Conservation (phyloP, 2,888 invertebrate genomes). For the Deilephila elpenor region DNA sequence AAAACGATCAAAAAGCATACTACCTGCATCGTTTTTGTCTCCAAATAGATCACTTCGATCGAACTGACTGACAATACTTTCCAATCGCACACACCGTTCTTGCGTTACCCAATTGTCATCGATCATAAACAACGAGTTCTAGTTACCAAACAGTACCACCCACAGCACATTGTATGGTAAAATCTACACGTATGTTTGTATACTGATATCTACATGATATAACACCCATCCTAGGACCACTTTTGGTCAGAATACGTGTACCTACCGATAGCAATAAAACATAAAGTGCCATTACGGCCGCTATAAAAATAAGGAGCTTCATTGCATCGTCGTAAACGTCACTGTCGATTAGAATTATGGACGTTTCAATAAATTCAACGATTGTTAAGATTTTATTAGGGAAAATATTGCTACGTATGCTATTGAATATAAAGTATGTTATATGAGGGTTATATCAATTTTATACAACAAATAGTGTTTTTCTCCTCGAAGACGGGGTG, state of each 20-base stretch:
- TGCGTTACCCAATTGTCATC: conserved; percentile 26
- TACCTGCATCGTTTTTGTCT: no score
- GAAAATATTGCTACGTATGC: neutral
- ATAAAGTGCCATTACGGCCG: conserved; percentile 16
- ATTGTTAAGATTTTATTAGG: conserved; percentile 1
- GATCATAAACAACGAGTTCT: conserved; percentile 39
- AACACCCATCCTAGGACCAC: conserved; percentile 60
- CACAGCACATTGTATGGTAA: conserved; percentile 77
- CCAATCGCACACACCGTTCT: conserved; percentile 7
- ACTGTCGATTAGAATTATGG: conserved; percentile 28
- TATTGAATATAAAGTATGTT: neutral
- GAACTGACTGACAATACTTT: neutral
- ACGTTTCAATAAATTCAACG: conserved; percentile 34
- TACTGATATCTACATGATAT: conserved; percentile 63
- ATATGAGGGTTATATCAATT: neutral
- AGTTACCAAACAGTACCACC: conserved; percentile 58
- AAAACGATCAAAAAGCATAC: no score
- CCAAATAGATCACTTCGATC: neutral
- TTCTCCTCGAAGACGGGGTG: no score
- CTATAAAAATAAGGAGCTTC: conserved; percentile 32
- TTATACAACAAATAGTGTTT: neutral
- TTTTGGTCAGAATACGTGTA: conserved; percentile 57
- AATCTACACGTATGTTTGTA: conserved; percentile 57
- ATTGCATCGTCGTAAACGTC: conserved; percentile 40
- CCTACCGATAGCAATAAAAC: conserved; percentile 30